phyloP scores from a whole-genome alignment of 1,140 invertebrate genomes.

The Globodera rostochiensis region DNA sequence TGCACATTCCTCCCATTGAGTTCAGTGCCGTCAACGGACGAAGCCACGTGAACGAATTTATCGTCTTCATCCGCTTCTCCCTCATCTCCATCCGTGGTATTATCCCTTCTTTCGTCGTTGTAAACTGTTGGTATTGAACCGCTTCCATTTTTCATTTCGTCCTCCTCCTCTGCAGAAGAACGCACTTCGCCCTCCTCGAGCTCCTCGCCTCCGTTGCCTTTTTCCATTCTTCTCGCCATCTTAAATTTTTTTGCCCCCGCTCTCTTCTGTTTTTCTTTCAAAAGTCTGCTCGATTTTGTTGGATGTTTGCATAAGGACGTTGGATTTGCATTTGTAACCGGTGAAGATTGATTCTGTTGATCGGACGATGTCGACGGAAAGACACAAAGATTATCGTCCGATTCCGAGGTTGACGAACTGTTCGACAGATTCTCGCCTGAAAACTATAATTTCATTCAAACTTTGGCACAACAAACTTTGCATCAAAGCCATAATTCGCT shows the following conservation, averaged over 20 bases:
- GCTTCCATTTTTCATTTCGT: background rate
- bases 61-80: background rate
- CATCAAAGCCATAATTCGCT: conserved; percentile 31
- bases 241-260: background rate
- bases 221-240: conserved; percentile 4
- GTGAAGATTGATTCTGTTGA: background rate
- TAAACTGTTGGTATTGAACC: background rate
- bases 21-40: background rate
- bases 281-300: background rate
- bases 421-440: conserved; percentile 23
- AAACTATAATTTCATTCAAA: background rate
- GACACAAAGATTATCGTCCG: background rate
- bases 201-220: background rate
- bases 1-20: background rate
- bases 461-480: conserved; percentile 12
- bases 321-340: background rate
- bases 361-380: background rate
- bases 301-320: background rate
- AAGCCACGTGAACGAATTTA: background rate
- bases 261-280: conserved; percentile 1
- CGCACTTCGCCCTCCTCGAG: conserved; percentile 20
- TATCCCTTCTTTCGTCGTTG: background rate
- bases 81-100: background rate
- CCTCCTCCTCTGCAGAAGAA: background rate
- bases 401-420: conserved; percentile 22